Base-by-base conservation (phyloP, 2,888 invertebrate genomes). In the Aethes cnicana region DNA sequence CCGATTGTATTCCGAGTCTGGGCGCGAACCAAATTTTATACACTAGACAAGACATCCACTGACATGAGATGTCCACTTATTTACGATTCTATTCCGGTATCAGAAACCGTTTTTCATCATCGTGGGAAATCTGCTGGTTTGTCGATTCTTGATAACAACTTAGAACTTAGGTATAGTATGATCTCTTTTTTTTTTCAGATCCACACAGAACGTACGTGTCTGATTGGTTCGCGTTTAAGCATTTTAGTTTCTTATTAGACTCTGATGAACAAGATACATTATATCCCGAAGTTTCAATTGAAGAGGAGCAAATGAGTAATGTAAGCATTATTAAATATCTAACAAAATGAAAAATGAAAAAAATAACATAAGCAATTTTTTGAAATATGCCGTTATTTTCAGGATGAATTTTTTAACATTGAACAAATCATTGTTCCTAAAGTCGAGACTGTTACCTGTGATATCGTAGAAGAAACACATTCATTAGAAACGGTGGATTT, bases 161-260 rank as follows among this genome's bases (percentile, higher is more conserved):
- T n/a, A n/a, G n/a, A n/a, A n/a, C n/a, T n/a, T n/a, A n/a, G n/a
- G n/a, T n/a, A n/a, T n/a, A n/a, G n/a, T n/a, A n/a, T n/a, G n/a
- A n/a, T n/a, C n/a, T n/a, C n/a, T 32, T 21, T 20, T 12, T 16
- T 12, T 28, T 44, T 43, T 4, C 50, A 50, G 50, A 43, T 25
- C 8, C 20, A 2, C 4, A 12, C 4, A 14, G 23, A 8, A 5
- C 14, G 6, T 37, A 18, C 18, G 30, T 37, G 30, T 44, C 50
- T 5, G 33, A 36, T 6, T 50, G 50, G 50, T 50, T 44, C 9
- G 50, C 50, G n/a, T 50, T 50, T 36, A 30, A 50, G 23, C 23
- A 36, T 2, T 44, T 50, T 9, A 44, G 12, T 8, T 50, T 50
- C 30, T 23, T 50, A 18, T 23, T 50, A 23, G 43, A 37, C 8